Evolutionary conservation across 2,113 vertebrate genomes (phyloP), one percentile per base, ranked within the genome.

Genomic region (Terrapene triunguis): DNA sequence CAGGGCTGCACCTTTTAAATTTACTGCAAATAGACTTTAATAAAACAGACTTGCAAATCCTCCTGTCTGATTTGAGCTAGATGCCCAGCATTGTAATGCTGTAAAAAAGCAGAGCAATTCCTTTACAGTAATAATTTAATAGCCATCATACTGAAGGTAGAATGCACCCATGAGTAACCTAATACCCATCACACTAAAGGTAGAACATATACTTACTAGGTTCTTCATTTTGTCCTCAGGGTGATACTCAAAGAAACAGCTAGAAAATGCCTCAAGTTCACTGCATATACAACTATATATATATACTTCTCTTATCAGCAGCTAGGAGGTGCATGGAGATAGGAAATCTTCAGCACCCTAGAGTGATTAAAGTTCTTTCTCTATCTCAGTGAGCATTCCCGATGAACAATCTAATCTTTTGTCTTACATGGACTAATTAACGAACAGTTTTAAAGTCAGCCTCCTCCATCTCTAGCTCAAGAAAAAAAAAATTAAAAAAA

Each of bases 191-290:
- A 59, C 19, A 16, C 82, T 21, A 14, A 93, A 88, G 82, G 53
- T 35, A 87, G 32, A 91, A 95, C 89, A 85, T 88, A 87, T 97
- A 98, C 97, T 97, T 97, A 97, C 95, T 59, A 93, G 59, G 76
- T n/a, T 7, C 88, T 94, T 96, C 95, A 97, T 97, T 83, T 42
- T 96, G 90, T 72, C 55, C 74, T 88, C 54, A 88, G 82, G 51
- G 35, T 76, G 84, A 79, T 85, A 72, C 35, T 14, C 89, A 32
- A 53, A 29, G 65, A 80, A 95, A 78, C 48, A 80, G 54, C 59
- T 82, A 42, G 85, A 53, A 84, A 91, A 27, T 44, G 47, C 79
- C 89, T 84, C 76, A 79, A 62, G 12, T 59, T 57, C 87, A 48
- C 82, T 62, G 59, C 82, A 95, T 97, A 96, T 97, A 97, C 96